Base-by-base conservation (phyloP, 2,888 invertebrate species). In the Hypomecis atomaria region DNA sequence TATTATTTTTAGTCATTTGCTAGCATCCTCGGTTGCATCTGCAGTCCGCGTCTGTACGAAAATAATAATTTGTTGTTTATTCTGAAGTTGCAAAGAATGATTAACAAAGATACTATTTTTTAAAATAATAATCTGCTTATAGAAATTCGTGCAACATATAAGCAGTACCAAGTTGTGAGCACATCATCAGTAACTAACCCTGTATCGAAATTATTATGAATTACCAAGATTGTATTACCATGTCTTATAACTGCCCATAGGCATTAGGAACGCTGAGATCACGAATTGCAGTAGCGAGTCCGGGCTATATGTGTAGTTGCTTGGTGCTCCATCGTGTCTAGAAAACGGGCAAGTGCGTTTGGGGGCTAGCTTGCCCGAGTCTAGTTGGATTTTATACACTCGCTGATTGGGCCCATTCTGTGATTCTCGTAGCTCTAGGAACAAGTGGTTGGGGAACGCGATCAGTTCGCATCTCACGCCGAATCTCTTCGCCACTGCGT, bases 361-460 rank as follows among this genome's bases (percentile, higher is more conserved):
- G 3, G 77, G 74, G 1, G 75, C 72, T 42, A 89, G 53, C 2
- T 75, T 75, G 1, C 90, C 90, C 3, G 71, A 83, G 10, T 61
- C 62, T 0, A 88, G 73, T 48, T 85, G 78, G n/a, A 90, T 73
- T 6, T 80, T 81, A 63, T 78, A 85, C 5, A 69, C 38, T n/a
- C 67, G 52, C 8, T 57, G 33, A n/a, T 55, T 52, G 2, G 53
- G 43, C 10, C 37, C 33, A 6, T 72, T 65, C 40, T 67, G 59
- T 9, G 67, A 72, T 52, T 82, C 79, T 42, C 76, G 76, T 86
- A 87, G 87, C 65, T 88, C 82, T 11, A 91, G 49, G 63, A 86
- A 88, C 61, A 89, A 65, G 71, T 91, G 90, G 65, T 86, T 84
- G 0, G 86, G 83, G 63, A 89, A 89, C 2, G 82, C 81, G 0